These are phyloP conservation scores for Scelioninae gen. 1 DNA, from an alignment of 2,888 invertebrate species.

Conservation along the genomic window DNA sequence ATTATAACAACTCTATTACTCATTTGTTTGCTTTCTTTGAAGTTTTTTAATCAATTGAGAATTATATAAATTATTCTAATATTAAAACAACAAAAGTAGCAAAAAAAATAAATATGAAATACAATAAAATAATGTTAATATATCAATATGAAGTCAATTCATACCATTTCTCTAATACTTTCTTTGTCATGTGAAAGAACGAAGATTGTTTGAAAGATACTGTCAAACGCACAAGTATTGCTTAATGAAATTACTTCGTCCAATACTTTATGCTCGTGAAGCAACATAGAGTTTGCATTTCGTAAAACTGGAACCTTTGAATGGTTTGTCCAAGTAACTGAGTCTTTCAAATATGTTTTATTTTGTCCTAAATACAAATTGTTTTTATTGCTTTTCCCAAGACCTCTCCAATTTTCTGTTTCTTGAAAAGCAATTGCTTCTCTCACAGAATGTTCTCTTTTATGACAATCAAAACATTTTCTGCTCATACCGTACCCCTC, in stretches of 20 bases:
- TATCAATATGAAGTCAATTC: background rate
- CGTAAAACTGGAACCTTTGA: background rate
- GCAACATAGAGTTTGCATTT: slow-evolving; percentile 1
- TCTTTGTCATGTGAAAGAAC: slow-evolving; percentile 12
- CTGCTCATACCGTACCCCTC: background rate
- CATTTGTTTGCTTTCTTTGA: too few species aligned
- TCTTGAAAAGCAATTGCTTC: background rate
- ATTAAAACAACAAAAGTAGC: too few species aligned
- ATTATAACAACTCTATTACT: too few species aligned
- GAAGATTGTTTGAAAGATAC: slow-evolving; percentile 14
- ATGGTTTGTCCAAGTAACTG: slow-evolving; percentile 11
- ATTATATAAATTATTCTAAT: too few species aligned
- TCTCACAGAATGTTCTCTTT: background rate
- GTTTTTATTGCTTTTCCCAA: background rate
- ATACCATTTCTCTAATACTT: background rate
- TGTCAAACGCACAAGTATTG: slow-evolving; percentile 33
- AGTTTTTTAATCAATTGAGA: too few species aligned
- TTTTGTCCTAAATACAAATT: slow-evolving; percentile 15
- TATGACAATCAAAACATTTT: background rate
- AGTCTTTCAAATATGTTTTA: slow-evolving; percentile 5
- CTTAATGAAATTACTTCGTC: background rate
- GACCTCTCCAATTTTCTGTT: slow-evolving; percentile 27
- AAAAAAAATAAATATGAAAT: background rate
- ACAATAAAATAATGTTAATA: background rate
- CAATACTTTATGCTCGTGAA: slow-evolving; percentile 6